Conservation (phyloP, 1,140 invertebrate genomes). For the Zaprionus taronus region DNA sequence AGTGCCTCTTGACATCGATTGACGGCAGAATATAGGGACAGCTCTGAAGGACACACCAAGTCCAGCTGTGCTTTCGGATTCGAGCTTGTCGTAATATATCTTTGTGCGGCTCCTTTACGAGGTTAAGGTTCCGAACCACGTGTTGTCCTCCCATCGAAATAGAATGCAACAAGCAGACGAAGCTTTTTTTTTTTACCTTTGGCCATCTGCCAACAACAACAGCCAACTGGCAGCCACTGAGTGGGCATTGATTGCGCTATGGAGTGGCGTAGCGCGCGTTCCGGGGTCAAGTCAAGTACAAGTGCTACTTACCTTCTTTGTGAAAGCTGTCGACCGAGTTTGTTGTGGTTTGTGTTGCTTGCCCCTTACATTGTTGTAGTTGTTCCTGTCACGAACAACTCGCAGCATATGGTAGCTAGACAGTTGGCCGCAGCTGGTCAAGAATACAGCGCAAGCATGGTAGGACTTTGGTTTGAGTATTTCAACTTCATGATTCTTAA, state of each 20-base stretch:
- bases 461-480: neutral
- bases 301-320: conserved; percentile 23
- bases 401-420: conserved; percentile 22
- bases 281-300: conserved; percentile 27
- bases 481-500: neutral
- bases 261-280: neutral
- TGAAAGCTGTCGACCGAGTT: conserved; percentile 49
- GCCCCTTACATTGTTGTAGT: neutral
- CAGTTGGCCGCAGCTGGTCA: conserved; percentile 35
- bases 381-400: neutral
- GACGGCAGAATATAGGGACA: conserved; percentile 37
- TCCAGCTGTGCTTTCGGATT: conserved; percentile 9
- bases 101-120: conserved; percentile 1
- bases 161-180: conserved; percentile 67
- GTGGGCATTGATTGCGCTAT: conserved; percentile 15
- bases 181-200: conserved; percentile 15
- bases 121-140: conserved; percentile 53
- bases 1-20: conserved; percentile 71
- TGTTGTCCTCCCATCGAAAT: conserved; percentile 64
- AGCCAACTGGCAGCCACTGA: conserved; percentile 17
- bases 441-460: conserved; percentile 18
- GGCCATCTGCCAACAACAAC: conserved; percentile 29
- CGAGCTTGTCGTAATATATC: neutral
- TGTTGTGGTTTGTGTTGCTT: conserved; percentile 51
- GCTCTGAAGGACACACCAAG: conserved; percentile 38